Percentiles rank a stretch among this genome's conserved stretches.
phyloP scores from a whole-genome alignment of 1,140 invertebrate species.

The Meteorus sp. region DNA sequence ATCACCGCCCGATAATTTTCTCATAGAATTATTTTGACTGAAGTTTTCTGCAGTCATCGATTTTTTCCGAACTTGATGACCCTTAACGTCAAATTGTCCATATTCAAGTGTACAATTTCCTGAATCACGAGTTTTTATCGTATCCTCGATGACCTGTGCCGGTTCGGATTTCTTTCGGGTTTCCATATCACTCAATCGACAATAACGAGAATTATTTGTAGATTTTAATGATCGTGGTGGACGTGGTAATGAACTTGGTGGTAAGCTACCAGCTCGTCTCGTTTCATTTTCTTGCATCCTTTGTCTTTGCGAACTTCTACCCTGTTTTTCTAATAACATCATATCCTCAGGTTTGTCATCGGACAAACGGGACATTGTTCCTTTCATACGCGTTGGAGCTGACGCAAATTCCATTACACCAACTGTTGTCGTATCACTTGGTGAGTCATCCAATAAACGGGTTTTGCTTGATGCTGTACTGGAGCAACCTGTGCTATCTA shows the following conservation, averaged over 20 bases:
- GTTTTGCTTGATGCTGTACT: slow-evolving; percentile 62
- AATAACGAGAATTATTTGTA: slow-evolving; percentile 60
- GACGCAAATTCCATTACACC: slow-evolving; percentile 49
- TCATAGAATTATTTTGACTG: slow-evolving; percentile 41
- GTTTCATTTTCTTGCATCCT: slow-evolving; percentile 63
- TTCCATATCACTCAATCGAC: slow-evolving; percentile 63
- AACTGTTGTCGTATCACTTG: slow-evolving; percentile 46
- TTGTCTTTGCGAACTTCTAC: slow-evolving; percentile 73
- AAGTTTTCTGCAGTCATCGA: slow-evolving; percentile 50
- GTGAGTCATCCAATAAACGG: slow-evolving; percentile 59
- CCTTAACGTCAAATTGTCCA: slow-evolving; percentile 47
- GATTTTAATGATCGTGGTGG: slow-evolving; percentile 65
- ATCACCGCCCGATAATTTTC: slow-evolving; percentile 40
- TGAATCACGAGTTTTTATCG: slow-evolving; percentile 42
- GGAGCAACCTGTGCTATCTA: slow-evolving; percentile 59
- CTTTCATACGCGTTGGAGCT: slow-evolving; percentile 51
- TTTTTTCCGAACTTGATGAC: slow-evolving; percentile 59
- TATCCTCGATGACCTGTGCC: slow-evolving; percentile 40
- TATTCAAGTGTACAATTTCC: slow-evolving; percentile 51
- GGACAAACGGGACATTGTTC: slow-evolving; percentile 48
- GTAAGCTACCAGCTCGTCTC: slow-evolving; percentile 60
- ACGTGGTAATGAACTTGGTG: slow-evolving; percentile 68
- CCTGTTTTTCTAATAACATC: slow-evolving; percentile 74
- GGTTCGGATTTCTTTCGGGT: slow-evolving; percentile 55
- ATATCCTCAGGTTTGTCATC: slow-evolving; percentile 66